Percentiles rank a stretch among this genome's conserved stretches.
phyloP scores from a whole-genome alignment of 2,888 invertebrate genomes.

The Deroplatys truncata region DNA sequence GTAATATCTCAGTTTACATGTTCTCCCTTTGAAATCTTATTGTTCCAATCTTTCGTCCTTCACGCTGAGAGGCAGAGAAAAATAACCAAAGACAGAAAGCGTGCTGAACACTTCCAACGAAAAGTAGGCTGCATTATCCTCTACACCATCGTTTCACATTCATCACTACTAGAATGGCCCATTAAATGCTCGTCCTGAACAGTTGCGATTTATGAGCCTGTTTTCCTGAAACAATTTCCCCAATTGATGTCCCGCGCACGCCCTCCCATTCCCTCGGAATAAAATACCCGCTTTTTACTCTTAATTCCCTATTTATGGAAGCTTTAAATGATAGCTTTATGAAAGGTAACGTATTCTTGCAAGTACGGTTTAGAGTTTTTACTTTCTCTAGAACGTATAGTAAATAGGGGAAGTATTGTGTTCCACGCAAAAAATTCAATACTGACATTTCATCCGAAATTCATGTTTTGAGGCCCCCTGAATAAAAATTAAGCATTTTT shows the following conservation, averaged over 20 bases:
- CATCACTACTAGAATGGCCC: not conserved
- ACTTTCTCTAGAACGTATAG: too few species aligned
- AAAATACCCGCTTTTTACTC: not conserved
- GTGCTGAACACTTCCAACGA: too few species aligned
- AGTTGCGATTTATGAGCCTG: not conserved
- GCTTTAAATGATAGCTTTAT: not conserved
- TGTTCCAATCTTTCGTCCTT: not conserved
- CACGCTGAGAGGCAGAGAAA: too few species aligned
- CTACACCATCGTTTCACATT: not conserved
- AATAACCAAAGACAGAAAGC: too few species aligned
- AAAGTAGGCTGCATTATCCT: not conserved
- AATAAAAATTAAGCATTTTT: too few species aligned
- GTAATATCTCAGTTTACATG: not conserved
- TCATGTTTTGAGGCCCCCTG: too few species aligned
- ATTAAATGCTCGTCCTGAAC: not conserved
- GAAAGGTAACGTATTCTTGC: too few species aligned
- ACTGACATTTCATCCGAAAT: too few species aligned
- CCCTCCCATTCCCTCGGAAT: not conserved
- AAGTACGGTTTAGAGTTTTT: too few species aligned
- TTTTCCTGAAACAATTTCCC: not conserved
- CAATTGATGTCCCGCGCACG: not conserved
- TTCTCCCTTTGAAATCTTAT: not conserved
- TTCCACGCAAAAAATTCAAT: too few species aligned
- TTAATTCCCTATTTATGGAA: not conserved
- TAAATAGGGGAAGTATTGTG: too few species aligned